Conservation (phyloP, 2,797 vertebrate genomes). For the Sebastes elongatus region DNA sequence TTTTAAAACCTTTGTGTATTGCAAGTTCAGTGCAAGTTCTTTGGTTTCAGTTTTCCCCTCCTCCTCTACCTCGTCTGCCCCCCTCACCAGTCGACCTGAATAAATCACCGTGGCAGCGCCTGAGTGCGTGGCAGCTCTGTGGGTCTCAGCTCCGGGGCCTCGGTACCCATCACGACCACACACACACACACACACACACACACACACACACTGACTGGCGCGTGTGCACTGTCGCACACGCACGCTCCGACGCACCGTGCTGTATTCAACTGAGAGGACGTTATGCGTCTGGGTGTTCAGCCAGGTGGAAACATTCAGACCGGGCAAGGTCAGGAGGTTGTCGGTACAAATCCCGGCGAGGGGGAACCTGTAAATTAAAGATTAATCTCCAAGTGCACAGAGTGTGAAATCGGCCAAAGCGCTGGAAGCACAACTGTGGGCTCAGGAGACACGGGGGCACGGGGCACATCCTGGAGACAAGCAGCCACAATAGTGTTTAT, state of each 20-base stretch:
- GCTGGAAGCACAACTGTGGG: neutral
- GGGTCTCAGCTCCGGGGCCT: neutral
- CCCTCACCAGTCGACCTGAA: conserved; percentile 11
- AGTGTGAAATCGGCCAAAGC: conserved; percentile 4
- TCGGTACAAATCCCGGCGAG: neutral
- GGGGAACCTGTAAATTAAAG: conserved; percentile 28
- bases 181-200: neutral
- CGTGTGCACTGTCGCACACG: neutral
- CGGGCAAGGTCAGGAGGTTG: conserved; percentile 16
- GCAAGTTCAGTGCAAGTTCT: neutral
- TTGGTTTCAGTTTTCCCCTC: neutral
- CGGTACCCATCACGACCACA: neutral
- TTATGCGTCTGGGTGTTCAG: neutral
- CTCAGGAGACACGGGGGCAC: neutral
- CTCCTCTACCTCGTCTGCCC: neutral
- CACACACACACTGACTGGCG: neutral
- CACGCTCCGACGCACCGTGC: neutral
- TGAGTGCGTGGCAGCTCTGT: conserved; percentile 3
- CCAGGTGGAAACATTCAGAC: conserved; percentile 28
- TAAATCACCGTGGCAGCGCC: conserved; percentile 27
- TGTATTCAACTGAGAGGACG: conserved; percentile 1
- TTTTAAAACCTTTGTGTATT: neutral
- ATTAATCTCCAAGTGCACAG: conserved; percentile 11
- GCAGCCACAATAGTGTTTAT: neutral
- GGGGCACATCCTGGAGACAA: neutral